These are phyloP conservation scores for Lepidotrigona ventralis DNA, from an alignment of 1,140 invertebrate genomes.

Conservation along the genomic window DNA sequence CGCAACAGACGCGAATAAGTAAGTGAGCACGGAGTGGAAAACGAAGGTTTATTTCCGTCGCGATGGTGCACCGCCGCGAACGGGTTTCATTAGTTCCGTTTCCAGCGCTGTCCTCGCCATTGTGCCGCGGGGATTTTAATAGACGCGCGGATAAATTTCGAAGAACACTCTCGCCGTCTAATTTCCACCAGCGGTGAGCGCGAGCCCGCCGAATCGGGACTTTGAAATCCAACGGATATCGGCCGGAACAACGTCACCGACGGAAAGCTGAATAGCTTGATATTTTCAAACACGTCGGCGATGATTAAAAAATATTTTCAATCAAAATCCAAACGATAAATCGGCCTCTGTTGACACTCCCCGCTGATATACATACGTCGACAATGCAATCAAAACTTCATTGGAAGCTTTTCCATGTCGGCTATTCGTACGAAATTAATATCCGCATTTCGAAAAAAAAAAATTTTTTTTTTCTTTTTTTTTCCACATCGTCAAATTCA, in stretches of 20 bases:
- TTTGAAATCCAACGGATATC: neutral
- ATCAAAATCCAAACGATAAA: conserved; percentile 23
- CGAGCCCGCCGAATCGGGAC: too few species aligned
- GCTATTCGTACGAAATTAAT: conserved; percentile 33
- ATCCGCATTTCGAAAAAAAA: neutral
- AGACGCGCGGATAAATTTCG: conserved; percentile 39
- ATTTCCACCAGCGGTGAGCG: neutral
- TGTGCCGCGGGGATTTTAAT: conserved; percentile 4
- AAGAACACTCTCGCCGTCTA: conserved; percentile 6
- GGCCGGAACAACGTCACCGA: neutral
- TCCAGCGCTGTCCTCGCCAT: neutral
- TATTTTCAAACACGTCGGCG: neutral
- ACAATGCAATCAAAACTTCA: conserved; percentile 55
- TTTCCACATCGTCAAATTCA: neutral
- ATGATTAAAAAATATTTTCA: conserved; percentile 40
- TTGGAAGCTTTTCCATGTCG: conserved; percentile 25
- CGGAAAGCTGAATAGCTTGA: neutral
- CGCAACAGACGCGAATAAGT: conserved; percentile 78
- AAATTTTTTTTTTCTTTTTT: neutral
- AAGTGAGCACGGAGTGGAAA: conserved; percentile 58
- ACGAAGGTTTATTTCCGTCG: conserved; percentile 46
- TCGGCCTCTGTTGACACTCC: neutral
- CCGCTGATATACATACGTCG: conserved; percentile 16
- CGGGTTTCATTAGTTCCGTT: conserved; percentile 33
- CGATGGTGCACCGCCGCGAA: neutral